Percentiles rank a stretch among this genome's conserved stretches.
Conservation (phyloP, 2,797 vertebrate genomes). For the Xiphophorus birchmanni region DNA sequence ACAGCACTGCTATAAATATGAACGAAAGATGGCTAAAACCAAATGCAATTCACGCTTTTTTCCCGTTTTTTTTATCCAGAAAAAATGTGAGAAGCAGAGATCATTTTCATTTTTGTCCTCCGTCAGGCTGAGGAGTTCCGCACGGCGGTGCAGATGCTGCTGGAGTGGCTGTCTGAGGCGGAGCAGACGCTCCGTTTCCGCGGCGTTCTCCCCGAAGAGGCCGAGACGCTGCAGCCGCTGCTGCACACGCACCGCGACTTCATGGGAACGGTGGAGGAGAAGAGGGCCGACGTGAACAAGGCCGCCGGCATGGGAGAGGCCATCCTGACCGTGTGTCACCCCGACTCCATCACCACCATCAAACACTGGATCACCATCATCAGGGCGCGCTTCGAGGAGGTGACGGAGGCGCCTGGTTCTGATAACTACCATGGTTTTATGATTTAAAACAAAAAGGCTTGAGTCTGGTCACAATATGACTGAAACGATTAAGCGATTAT, state of each 20-base stretch:
- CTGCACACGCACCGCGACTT: constrained; percentile 93
- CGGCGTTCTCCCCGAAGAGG: constrained; percentile 94
- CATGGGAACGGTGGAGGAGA: constrained; percentile 97
- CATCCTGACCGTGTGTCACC: constrained; percentile 92
- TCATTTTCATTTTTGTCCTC: not conserved
- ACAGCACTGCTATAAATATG: not conserved
- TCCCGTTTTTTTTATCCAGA: not conserved
- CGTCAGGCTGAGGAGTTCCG: constrained; percentile 95
- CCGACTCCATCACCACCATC: constrained; percentile 96
- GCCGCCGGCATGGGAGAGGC: constrained; percentile 93
- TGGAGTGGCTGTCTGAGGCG: constrained; percentile 98
- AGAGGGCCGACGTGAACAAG: constrained; percentile 88
- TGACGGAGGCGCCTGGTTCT: constrained; percentile 49
- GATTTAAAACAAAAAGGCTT: not conserved
- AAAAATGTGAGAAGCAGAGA: not conserved
- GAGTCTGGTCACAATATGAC: not conserved
- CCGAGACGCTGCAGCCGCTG: constrained; percentile 90
- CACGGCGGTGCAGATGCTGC: constrained; percentile 88
- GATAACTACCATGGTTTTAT: not conserved
- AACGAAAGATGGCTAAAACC: not conserved
- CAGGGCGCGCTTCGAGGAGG: constrained; percentile 96
- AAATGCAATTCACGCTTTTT: not conserved
- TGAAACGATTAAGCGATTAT: too few species aligned
- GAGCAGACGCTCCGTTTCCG: constrained; percentile 97
- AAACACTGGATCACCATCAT: constrained; percentile 99